phyloP scores from a whole-genome alignment of 2,888 invertebrate genomes.

The Sialis fuliginosa region DNA sequence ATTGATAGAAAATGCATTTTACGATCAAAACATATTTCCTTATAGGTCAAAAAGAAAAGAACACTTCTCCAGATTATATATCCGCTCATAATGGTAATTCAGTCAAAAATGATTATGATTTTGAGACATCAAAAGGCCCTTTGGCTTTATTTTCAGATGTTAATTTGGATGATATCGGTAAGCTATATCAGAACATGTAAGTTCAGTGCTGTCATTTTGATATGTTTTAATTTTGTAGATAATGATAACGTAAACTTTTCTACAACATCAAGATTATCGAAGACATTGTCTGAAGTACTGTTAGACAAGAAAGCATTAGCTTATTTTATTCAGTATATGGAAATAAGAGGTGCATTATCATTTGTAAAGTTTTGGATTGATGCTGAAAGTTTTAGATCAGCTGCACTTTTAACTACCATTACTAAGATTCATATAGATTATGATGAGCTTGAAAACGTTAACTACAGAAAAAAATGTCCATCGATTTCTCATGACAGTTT shows the following conservation, averaged over 20 bases:
- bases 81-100: constrained; percentile 12
- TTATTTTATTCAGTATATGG: constrained; percentile 76
- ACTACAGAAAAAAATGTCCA: constrained; percentile 5
- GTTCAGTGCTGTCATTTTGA: too few relatives aligned
- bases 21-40: not conserved
- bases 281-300: constrained; percentile 57
- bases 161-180: too few relatives aligned
- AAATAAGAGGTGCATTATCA: constrained; percentile 45
- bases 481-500: constrained; percentile 24
- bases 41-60: constrained; percentile 1
- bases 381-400: constrained; percentile 44
- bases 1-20: not conserved
- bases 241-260: too few relatives aligned
- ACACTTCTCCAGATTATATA: not conserved
- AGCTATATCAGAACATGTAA: too few relatives aligned
- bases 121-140: too few relatives aligned
- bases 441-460: too few relatives aligned
- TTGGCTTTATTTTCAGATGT: too few relatives aligned
- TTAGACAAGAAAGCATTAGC: constrained; percentile 61
- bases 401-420: constrained; percentile 12
- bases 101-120: too few relatives aligned
- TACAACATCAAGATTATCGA: constrained; percentile 43
- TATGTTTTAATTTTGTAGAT: too few relatives aligned
- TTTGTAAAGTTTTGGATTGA: constrained; percentile 63
- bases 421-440: constrained; percentile 3